Percentiles rank a stretch among this genome's conserved stretches.
phyloP scores from a whole-genome alignment of 2,797 vertebrate species.

The Gallinago stenura region DNA sequence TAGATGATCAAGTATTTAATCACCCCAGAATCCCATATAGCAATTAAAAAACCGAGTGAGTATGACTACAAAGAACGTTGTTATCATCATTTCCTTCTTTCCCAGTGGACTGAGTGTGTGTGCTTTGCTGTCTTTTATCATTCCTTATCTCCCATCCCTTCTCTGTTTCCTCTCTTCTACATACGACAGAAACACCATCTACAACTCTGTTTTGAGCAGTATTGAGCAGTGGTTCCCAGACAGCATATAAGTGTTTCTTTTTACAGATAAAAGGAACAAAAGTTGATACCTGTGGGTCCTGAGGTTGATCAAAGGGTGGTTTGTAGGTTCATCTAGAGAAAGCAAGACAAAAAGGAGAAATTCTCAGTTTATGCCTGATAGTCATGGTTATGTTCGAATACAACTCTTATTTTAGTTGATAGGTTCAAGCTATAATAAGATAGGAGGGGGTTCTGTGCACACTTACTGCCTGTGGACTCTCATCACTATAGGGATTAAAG shows the following conservation, averaged over 20 bases:
- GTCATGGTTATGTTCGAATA: background rate
- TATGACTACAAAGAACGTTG: background rate
- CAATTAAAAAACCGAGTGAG: background rate
- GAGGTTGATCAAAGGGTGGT: background rate
- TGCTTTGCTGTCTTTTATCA: background rate
- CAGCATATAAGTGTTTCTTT: background rate
- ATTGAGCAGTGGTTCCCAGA: background rate
- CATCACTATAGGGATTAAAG: background rate
- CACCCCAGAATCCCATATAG: background rate
- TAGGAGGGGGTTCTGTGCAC: background rate
- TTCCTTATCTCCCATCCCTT: background rate
- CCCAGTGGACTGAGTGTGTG: background rate
- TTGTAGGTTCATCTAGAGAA: background rate
- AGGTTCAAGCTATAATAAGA: background rate
- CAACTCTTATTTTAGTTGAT: background rate
- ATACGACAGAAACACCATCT: background rate
- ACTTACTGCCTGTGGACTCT: background rate
- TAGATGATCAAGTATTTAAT: background rate
- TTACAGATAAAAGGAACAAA: background rate
- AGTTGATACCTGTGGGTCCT: background rate
- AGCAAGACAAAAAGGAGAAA: background rate
- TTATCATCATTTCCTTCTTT: background rate
- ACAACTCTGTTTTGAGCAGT: background rate
- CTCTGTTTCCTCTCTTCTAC: background rate
- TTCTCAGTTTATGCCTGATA: background rate